Percentiles rank a stretch among this genome's conserved stretches.
Conservation (phyloP, 2,888 invertebrate species). For the Eustalomyia histrio region DNA sequence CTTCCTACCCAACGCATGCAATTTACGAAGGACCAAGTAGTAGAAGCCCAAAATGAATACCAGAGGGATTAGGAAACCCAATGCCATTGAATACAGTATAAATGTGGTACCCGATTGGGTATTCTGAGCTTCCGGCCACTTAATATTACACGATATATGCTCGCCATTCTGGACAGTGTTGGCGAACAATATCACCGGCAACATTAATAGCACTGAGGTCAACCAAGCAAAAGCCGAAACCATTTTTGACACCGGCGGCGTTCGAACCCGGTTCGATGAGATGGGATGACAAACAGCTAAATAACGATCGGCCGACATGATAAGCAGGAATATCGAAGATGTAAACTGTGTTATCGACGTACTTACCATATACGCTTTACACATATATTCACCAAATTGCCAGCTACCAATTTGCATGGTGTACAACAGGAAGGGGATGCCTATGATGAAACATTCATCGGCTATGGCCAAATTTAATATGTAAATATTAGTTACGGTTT, state of each 20-base stretch:
- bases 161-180: constrained; percentile 84
- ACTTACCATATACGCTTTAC: constrained; percentile 94
- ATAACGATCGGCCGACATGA: constrained; percentile 96
- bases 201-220: constrained; percentile 91
- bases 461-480: constrained; percentile 96
- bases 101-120: constrained; percentile 89
- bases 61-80: constrained; percentile 93
- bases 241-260: constrained; percentile 91
- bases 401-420: constrained; percentile 88
- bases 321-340: constrained; percentile 92
- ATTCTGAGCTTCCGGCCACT: constrained; percentile 86
- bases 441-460: constrained; percentile 94
- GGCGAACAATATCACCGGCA: constrained; percentile 93
- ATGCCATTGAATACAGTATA: constrained; percentile 91
- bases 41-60: constrained; percentile 93
- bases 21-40: constrained; percentile 90
- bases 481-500: constrained; percentile 96
- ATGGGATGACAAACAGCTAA: constrained; percentile 97
- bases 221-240: constrained; percentile 93
- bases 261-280: constrained; percentile 90
- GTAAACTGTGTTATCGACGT: constrained; percentile 96
- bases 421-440: constrained; percentile 92
- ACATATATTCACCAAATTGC: constrained; percentile 93
- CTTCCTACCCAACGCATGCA: constrained; percentile 93
- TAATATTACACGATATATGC: constrained; percentile 86